These are phyloP conservation scores for Engraulis encrasicolus DNA, from an alignment of 2,113 vertebrate species.

Conservation along the genomic window DNA sequence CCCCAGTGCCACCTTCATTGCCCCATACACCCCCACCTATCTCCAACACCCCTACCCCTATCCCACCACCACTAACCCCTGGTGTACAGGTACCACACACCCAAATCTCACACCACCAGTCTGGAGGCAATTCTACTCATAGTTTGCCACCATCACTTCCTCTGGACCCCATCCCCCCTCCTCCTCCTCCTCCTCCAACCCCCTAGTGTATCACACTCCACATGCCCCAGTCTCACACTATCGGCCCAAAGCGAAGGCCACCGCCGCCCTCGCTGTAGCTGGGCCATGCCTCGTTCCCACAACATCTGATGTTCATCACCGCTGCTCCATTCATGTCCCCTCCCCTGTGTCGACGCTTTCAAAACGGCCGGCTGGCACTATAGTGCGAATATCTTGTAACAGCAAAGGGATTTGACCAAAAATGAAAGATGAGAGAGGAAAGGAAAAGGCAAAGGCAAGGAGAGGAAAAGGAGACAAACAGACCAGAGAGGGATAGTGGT, in stretches of 20 bases:
- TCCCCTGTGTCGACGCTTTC: not conserved
- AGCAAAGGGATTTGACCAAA: not conserved
- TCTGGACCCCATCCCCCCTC: too few relatives aligned
- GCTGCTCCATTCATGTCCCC: conserved; percentile 29
- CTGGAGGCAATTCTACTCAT: too few relatives aligned
- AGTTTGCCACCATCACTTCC: too few relatives aligned
- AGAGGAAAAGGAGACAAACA: not conserved
- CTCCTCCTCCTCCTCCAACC: not conserved
- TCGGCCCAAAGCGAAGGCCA: not conserved
- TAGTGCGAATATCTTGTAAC: conserved; percentile 21
- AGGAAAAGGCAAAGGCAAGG: not conserved
- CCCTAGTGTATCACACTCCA: too few relatives aligned
- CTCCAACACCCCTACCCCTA: too few relatives aligned
- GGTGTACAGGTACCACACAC: too few relatives aligned
- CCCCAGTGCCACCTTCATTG: too few relatives aligned
- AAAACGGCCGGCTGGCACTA: not conserved
- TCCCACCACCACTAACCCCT: too few relatives aligned
- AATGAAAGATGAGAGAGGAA: not conserved
- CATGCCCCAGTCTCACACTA: not conserved
- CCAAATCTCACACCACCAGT: too few relatives aligned
- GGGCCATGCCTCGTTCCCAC: not conserved
- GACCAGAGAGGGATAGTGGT: not conserved
- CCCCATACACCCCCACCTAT: too few relatives aligned
- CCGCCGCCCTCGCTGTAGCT: not conserved
- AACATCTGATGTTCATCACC: conserved; percentile 50